These are phyloP conservation scores for Stenodera caucasica DNA, from an alignment of 2,888 invertebrate species.

Conservation along the genomic window DNA sequence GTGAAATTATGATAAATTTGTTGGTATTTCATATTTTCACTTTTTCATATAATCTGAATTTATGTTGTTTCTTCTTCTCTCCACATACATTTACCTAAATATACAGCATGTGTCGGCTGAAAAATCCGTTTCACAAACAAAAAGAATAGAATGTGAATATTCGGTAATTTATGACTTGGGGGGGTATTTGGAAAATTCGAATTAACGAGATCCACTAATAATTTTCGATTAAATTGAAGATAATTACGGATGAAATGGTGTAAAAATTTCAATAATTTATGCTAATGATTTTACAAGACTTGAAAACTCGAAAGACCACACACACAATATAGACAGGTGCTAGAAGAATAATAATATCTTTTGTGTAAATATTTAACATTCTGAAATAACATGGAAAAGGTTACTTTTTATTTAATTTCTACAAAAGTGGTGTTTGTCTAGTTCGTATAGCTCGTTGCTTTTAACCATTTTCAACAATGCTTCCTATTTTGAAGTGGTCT, in stretches of 20 bases:
- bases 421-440: not conserved
- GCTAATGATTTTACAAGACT: not conserved
- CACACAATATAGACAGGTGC: not conserved
- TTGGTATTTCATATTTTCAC: not conserved
- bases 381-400: not conserved
- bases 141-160: no score
- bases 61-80: no score
- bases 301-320: not conserved
- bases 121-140: no score
- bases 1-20: not conserved
- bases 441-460: no score
- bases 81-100: no score
- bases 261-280: not conserved
- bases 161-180: no score
- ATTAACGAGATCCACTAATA: no score
- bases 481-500: no score
- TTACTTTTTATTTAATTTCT: not conserved
- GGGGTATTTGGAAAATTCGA: no score
- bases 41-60: not conserved
- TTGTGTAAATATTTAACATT: constrained; percentile 1
- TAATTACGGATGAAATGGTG: not conserved
- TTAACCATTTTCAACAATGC: no score
- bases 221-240: no score
- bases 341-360: not conserved
- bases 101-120: no score